Evolutionary conservation across 2,888 invertebrate genomes (phyloP), one percentile per base, ranked within the genome.

Genomic region (Drosophila nigricruria): DNA sequence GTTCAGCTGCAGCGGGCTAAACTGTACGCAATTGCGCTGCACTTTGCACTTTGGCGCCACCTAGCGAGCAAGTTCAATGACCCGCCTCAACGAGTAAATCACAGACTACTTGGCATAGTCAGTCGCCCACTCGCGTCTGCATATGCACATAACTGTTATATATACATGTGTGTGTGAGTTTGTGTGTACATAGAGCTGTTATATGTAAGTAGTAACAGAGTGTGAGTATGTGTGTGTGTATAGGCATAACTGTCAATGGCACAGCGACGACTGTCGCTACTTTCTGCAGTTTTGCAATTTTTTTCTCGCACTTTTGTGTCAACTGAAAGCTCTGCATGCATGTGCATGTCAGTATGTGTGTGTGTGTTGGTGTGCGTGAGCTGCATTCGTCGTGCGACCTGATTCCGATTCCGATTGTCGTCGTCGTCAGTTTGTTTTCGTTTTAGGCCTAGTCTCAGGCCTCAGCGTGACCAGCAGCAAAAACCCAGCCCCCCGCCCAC

Each of bases 221-320:
- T 23, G 10, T n/a, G 12, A n/a, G 32, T 60, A 23, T 47, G 12
- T 47, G 40, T 65, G 36, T 47, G 12, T 50, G 43, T 69, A 43
- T 66, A 18, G 42, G 75, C 77, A 83, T 78, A 88, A 81, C 82
- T 88, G 89, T 84, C 84, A 88, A 87, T 84, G 87, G 86, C 85
- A 58, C 57, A 57, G 81, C 52, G 45, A 40, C 52, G 45, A 40
- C 59, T 43, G 53, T 58, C 54, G 63, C 60, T 59, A 53, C 62
- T 79, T 76, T 79, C 65, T 74, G 74, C 75, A 60, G 62, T 63
- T 38, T 58, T 78, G 78, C 79, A 76, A 57, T 79, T 77, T 77
- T 77, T 76, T 60, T 57, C 56, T 68, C 72, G 60, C 68, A 78
- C 80, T 78, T 79, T 79, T 79, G 64, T 77, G 76, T 77, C 77